Conservation (phyloP, 2,113 vertebrate species). For the Verasper variegatus region DNA sequence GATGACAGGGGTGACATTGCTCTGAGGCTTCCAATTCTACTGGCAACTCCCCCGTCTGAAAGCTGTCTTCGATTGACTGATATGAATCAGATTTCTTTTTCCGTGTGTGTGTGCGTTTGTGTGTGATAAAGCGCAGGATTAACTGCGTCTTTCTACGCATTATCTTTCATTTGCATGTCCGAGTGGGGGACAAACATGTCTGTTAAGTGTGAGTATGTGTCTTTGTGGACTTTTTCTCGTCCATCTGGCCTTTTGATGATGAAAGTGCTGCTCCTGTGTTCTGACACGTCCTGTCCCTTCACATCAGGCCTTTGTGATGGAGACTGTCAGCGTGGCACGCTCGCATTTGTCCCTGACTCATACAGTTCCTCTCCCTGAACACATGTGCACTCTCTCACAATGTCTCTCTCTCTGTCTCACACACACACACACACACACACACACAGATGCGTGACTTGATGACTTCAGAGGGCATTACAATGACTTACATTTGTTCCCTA, state of each 20-base stretch:
- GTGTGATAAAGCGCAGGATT: neutral
- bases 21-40: slow-evolving; percentile 41
- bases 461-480: neutral
- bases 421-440: slow-evolving; percentile 22
- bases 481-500: neutral
- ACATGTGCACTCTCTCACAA: neutral
- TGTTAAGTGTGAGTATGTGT: slow-evolving; percentile 2
- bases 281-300: slow-evolving; percentile 74
- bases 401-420: neutral
- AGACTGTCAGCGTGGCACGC: slow-evolving; percentile 62
- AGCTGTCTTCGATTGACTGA: slow-evolving; percentile 36
- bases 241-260: slow-evolving; percentile 52
- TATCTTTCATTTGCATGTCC: slow-evolving; percentile 4
- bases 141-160: neutral
- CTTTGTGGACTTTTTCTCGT: slow-evolving; percentile 31
- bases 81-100: slow-evolving; percentile 14
- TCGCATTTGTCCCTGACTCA: slow-evolving; percentile 65
- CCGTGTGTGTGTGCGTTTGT: neutral
- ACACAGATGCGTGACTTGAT: slow-evolving; percentile 4
- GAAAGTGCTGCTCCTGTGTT: slow-evolving; percentile 56
- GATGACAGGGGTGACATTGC: slow-evolving; percentile 69
- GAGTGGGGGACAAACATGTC: neutral
- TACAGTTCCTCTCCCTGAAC: slow-evolving; percentile 40
- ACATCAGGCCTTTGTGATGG: slow-evolving; percentile 70
- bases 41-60: slow-evolving; percentile 12